These are phyloP conservation scores for Montipora capitata DNA, from an alignment of 92 coral and sea anemone species.

Conservation along the genomic window DNA sequence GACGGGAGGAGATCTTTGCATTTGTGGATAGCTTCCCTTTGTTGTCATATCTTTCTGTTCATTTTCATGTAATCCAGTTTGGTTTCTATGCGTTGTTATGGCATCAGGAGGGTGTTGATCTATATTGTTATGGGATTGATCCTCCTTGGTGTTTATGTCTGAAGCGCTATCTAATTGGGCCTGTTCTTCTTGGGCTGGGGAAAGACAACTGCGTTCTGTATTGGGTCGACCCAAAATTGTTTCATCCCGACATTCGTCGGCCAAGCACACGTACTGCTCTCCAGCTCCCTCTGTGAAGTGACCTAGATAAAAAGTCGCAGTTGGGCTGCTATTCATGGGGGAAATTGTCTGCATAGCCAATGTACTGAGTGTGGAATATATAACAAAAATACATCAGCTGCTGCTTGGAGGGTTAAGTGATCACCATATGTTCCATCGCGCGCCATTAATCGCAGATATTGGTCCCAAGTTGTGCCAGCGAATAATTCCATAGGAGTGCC, in stretches of 20 bases:
- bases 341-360: not conserved
- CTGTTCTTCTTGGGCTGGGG: not conserved
- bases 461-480: conserved; percentile 32
- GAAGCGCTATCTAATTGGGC: too few species aligned
- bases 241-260: conserved; percentile 23
- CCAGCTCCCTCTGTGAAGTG: conserved; percentile 19
- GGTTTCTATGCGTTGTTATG: conserved; percentile 4
- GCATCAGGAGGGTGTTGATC: conserved; percentile 16
- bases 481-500: conserved; percentile 29
- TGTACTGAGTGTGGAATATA: not conserved
- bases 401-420: conserved; percentile 70
- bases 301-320: conserved; percentile 23
- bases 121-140: not conserved
- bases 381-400: conserved; percentile 29
- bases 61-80: conserved; percentile 20
- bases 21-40: not conserved
- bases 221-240: not conserved
- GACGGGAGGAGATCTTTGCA: conserved; percentile 8
- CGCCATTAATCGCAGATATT: conserved; percentile 45
- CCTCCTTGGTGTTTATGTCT: not conserved
- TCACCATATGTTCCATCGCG: conserved; percentile 56
- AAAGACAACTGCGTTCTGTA: conserved; percentile 22
- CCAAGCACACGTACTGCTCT: conserved; percentile 28
- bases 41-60: conserved; percentile 21
- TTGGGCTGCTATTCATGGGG: conserved; percentile 11